A percentile compares a stretch with the other conserved stretches of the same genome.
Conservation (phyloP, 2,888 invertebrate species). For the Protonemura montana region DNA sequence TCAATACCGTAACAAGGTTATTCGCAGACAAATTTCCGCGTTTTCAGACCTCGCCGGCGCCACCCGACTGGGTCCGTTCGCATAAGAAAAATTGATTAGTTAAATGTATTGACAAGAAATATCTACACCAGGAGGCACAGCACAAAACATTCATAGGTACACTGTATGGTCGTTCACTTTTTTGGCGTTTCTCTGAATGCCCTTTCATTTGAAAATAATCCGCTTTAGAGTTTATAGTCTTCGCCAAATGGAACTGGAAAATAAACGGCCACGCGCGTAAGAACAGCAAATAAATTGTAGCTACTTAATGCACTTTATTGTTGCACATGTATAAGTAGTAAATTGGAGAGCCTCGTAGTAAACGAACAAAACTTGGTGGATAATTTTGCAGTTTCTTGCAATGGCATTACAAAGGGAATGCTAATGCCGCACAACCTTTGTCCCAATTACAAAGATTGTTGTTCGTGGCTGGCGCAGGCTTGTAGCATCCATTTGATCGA, state of each 20-base stretch:
- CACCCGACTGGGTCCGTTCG: neutral
- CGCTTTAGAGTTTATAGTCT: neutral
- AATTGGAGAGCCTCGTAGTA: neutral
- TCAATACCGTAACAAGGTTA: neutral
- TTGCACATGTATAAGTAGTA: neutral
- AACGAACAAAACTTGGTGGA: neutral
- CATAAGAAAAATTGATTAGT: neutral
- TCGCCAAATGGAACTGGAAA: neutral
- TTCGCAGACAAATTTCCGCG: neutral
- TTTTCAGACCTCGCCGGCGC: neutral
- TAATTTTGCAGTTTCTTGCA: neutral
- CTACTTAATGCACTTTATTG: neutral
- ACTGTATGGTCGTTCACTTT: no score
- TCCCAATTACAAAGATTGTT: neutral
- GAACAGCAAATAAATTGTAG: neutral
- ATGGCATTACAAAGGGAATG: neutral
- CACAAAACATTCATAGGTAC: no score
- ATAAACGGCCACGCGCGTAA: neutral
- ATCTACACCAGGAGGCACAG: no score
- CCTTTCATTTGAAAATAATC: neutral
- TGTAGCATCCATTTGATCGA: neutral
- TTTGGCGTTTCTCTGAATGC: neutral
- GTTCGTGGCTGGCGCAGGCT: neutral
- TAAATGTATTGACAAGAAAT: neutral
- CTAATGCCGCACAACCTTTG: neutral